Conservation (phyloP, 2,888 invertebrate genomes). For the Antheraea assamensis region DNA sequence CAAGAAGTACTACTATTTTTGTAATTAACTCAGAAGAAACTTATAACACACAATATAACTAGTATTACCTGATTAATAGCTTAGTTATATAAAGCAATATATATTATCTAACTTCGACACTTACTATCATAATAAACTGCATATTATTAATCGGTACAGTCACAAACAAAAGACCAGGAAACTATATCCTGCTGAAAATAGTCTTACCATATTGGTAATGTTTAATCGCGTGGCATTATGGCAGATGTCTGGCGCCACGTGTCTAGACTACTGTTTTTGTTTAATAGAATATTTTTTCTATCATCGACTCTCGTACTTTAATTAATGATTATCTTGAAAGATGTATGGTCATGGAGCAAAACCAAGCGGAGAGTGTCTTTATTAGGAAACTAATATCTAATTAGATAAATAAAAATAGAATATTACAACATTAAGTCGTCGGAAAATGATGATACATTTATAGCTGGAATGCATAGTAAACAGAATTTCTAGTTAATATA, state of each 20-base stretch:
- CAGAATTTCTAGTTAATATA: not conserved
- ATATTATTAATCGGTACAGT: not conserved
- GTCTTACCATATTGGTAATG: conserved; percentile 44
- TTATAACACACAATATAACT: not conserved
- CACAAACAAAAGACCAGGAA: conserved; percentile 50
- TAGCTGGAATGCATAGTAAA: not conserved
- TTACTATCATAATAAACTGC: not conserved
- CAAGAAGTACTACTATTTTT: not conserved
- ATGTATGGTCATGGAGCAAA: conserved; percentile 24
- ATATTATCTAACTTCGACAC: not conserved
- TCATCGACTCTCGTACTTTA: conserved; percentile 36
- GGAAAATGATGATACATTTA: conserved; percentile 18
- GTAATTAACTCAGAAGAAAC: not conserved
- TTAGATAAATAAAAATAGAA: conserved; percentile 12
- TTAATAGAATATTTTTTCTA: conserved; percentile 40
- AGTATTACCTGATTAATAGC: not conserved
- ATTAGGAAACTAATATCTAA: conserved; percentile 16
- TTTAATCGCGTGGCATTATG: conserved; percentile 43
- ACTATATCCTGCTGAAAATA: conserved; percentile 53
- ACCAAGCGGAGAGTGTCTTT: conserved; percentile 24
- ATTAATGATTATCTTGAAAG: conserved; percentile 31
- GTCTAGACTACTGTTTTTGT: conserved; percentile 49
- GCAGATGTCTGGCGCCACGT: conserved; percentile 48
- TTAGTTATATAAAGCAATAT: too few relatives aligned
- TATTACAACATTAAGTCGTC: not conserved